phyloP scores from a whole-genome alignment of 2,888 invertebrate species.

The Brenthis hecate region DNA sequence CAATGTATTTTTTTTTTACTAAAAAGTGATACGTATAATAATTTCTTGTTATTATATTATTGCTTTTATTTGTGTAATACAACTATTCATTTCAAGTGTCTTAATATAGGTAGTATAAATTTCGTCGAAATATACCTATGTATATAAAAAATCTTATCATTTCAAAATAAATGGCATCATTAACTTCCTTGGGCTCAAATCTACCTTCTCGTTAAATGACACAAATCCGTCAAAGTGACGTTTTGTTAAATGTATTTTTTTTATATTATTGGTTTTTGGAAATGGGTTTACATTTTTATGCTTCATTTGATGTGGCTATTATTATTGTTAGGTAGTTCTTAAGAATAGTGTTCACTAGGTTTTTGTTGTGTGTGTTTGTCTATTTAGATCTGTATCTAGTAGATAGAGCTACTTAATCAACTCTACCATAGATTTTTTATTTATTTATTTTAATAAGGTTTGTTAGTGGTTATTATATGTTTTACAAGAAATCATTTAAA shows the following conservation, averaged over 20 bases:
- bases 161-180: slow-evolving; percentile 37
- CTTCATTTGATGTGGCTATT: slow-evolving; percentile 9
- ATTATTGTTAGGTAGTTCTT: background rate
- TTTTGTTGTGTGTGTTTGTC: background rate
- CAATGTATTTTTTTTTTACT: too few species aligned
- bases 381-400: too few species aligned
- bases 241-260: slow-evolving; percentile 31
- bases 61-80: too few species aligned
- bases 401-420: too few species aligned
- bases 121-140: slow-evolving; percentile 24
- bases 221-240: slow-evolving; percentile 50
- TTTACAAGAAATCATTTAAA: too few species aligned
- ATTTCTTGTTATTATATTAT: too few species aligned
- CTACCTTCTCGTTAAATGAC: slow-evolving; percentile 44
- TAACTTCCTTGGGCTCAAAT: slow-evolving; percentile 25
- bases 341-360: background rate
- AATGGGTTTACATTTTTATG: background rate
- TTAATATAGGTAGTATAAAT: slow-evolving; percentile 9
- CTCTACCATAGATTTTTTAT: too few species aligned
- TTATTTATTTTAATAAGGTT: too few species aligned
- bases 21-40: too few species aligned
- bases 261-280: slow-evolving; percentile 17
- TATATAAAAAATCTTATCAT: slow-evolving; percentile 34
- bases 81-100: slow-evolving; percentile 6
- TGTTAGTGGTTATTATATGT: too few species aligned